A percentile compares a stretch with the other conserved stretches of the same genome.
These are phyloP conservation scores for Lutraria lutraria DNA, from an alignment of 2,888 invertebrate genomes.

Conservation along the genomic window DNA sequence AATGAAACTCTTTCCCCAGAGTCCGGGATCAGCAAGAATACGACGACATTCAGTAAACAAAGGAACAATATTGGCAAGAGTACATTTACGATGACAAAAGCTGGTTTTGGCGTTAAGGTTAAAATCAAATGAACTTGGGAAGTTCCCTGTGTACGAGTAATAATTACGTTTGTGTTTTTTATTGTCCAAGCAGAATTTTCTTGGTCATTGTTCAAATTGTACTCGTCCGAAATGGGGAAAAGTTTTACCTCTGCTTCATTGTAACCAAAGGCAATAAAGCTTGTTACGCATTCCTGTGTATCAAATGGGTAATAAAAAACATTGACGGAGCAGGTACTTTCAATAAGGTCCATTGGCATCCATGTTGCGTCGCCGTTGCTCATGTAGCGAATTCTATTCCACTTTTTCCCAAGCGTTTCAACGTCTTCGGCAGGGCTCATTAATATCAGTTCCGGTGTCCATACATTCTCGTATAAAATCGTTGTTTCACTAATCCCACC, in stretches of 20 bases:
- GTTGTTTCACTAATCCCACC: conserved; percentile 21
- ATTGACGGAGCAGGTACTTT: conserved; percentile 63
- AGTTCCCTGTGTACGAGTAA: not conserved
- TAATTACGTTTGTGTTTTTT: not conserved
- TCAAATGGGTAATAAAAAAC: conserved; percentile 68
- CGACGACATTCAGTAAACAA: conserved; percentile 67
- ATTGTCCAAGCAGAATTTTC: conserved; percentile 36
- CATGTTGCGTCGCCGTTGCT: conserved; percentile 54
- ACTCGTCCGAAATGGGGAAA: not conserved
- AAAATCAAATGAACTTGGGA: conserved; percentile 31
- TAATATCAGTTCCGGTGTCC: conserved; percentile 66
- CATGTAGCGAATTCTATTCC: conserved; percentile 52
- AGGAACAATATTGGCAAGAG: conserved; percentile 69
- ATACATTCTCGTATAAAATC: conserved; percentile 48
- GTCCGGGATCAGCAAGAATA: conserved; percentile 67
- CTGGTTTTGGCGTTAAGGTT: conserved; percentile 50
- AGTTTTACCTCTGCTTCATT: conserved; percentile 7
- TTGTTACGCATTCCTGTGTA: conserved; percentile 58
- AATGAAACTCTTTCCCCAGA: conserved; percentile 71
- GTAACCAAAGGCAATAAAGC: conserved; percentile 60
- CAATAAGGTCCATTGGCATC: conserved; percentile 52
- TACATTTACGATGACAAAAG: conserved; percentile 68
- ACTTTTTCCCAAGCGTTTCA: conserved; percentile 56
- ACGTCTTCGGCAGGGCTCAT: conserved; percentile 61
- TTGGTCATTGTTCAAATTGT: conserved; percentile 23